Evolutionary conservation across 2,113 vertebrate genomes (phyloP), one percentile per base, ranked within the genome.

Genomic region (Prochilodus magdalenae): DNA sequence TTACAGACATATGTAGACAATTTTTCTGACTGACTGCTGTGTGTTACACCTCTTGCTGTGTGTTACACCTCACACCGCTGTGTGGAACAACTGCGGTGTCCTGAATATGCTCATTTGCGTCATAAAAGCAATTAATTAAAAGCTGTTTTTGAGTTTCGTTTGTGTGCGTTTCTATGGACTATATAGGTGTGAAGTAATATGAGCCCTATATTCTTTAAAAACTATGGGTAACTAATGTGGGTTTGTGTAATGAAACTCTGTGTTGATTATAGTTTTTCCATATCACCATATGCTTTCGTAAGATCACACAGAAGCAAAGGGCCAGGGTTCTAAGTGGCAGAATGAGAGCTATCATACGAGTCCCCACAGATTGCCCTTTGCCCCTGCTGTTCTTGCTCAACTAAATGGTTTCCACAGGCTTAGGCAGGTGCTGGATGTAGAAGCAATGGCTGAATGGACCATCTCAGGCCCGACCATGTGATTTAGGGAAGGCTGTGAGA

Each of bases 351-450:
- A 20, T n/a, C 57, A 77, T 29, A 10, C 33, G 66, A 40, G 24
- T 82, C 73, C 63, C 65, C 83, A 30, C 49, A 72, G 62, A 59
- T 26, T 44, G 18, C 8, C 63, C 44, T 30, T 22, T 24, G 14
- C 14, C 27, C 59, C 11, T 55, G 16, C 24, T 18, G 71, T 24
- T 55, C 16, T 40, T 47, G 73, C 69, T 83, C 33, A 4, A 16
- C 33, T 82, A 53, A 83, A 83, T 72, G 67, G 73, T 33, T 85
- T 82, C 47, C 63, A 49, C 76, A 80, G 65, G n/a, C 36, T 12
- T 60, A 67, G 67, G 77, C 77, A 83, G 81, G 85, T 83, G 85
- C 53, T 77, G 73, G 77, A 76, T 62, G 55, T 6, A 75, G 47
- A 55, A 47, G 53, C 74, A 49, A 44, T 16, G 4, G 14, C 62